These are phyloP conservation scores for Drosophila percnosoma DNA, from an alignment of 2,888 invertebrate species.

Conservation along the genomic window DNA sequence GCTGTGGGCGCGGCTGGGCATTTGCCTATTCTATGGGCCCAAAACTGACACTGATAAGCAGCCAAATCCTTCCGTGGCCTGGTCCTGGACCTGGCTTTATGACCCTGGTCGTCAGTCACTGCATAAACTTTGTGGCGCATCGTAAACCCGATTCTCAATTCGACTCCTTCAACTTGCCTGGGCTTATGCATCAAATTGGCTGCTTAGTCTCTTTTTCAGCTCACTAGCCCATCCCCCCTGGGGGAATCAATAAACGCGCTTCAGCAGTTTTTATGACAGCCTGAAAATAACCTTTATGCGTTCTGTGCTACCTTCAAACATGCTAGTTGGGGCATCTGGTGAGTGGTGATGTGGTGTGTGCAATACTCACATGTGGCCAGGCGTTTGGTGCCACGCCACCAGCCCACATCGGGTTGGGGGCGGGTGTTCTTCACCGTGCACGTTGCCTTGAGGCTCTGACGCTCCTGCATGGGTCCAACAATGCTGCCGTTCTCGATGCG, in stretches of 20 bases:
- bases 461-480: conserved; percentile 85
- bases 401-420: conserved; percentile 93
- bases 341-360: background rate
- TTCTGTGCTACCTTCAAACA: conserved; percentile 38
- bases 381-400: conserved; percentile 92
- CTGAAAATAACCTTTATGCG: conserved; percentile 47
- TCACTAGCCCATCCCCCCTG: background rate
- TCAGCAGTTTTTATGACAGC: conserved; percentile 67
- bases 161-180: conserved; percentile 14
- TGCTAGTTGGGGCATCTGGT: conserved; percentile 22
- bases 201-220: conserved; percentile 49
- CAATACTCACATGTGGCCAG: conserved; percentile 85
- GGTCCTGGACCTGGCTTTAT: conserved; percentile 42
- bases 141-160: conserved; percentile 53
- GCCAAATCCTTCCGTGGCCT: conserved; percentile 58
- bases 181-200: conserved; percentile 68
- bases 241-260: conserved; percentile 69
- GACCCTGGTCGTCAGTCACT: conserved; percentile 59
- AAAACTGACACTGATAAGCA: conserved; percentile 62
- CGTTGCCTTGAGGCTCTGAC: conserved; percentile 82
- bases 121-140: conserved; percentile 73
- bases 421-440: conserved; percentile 90
- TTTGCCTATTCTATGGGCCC: conserved; percentile 41
- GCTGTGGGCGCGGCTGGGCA: conserved; percentile 44
- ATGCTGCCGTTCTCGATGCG: conserved; percentile 86